Percentiles rank a stretch among this genome's conserved stretches.
Conservation (phyloP, 2,113 vertebrate species). For the Lamprotornis superbus region DNA sequence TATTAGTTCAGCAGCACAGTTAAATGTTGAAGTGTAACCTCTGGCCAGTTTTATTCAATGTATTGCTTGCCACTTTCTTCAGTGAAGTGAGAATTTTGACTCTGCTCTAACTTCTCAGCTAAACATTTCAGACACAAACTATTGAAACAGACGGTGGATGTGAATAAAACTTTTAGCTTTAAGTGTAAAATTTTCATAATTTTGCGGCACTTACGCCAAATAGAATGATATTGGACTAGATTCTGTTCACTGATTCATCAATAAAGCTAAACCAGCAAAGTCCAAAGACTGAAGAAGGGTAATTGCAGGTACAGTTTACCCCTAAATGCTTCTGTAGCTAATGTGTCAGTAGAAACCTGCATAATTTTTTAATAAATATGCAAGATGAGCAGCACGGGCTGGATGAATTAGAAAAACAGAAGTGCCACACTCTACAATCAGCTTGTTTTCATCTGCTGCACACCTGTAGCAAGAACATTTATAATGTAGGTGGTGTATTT, state of each 20-base stretch:
- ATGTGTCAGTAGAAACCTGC: not conserved
- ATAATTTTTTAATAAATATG: slow-evolving; percentile 23
- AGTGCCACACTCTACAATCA: not conserved
- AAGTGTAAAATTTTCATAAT: not conserved
- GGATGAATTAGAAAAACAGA: not conserved
- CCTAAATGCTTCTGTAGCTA: not conserved
- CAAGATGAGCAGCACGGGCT: not conserved
- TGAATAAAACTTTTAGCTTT: not conserved
- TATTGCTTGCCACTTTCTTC: not conserved
- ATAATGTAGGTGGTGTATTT: not conserved
- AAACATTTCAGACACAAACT: not conserved
- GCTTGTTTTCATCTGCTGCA: not conserved
- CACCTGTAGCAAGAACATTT: not conserved
- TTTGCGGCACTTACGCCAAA: not conserved
- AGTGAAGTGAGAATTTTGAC: not conserved
- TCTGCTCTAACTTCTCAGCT: not conserved
- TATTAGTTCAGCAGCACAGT: not conserved
- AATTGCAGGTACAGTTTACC: not conserved
- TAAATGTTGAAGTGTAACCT: not conserved
- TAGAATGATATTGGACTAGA: not conserved
- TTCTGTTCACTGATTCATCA: not conserved
- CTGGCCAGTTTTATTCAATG: not conserved
- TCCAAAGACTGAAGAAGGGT: not conserved
- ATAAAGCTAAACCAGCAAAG: not conserved
- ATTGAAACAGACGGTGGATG: not conserved